Evolutionary conservation across 30 jellyfish, hydroid and myxozoan genomes (phyloP), one percentile per base, ranked within the genome.

Genomic region (Hydractinia echinata): DNA sequence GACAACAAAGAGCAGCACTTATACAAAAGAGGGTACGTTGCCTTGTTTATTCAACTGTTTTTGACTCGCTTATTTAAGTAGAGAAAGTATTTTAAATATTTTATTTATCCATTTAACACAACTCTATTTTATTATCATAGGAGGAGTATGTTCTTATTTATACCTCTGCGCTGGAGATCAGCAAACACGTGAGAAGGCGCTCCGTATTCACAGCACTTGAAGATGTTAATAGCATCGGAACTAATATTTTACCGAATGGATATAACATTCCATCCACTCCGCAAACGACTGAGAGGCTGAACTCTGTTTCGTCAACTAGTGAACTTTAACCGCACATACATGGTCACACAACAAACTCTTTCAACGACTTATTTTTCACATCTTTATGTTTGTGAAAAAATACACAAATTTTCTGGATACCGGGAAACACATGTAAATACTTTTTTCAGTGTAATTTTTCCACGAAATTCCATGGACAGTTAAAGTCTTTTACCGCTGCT

Each of bases 21-120:
- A 74, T 89, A 8, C 94, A 89, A 69, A 90, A 87, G 53, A 54
- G 73, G 92, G 95, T 90, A 30, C 56, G 95, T 13, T 10, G 13
- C 44, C 11, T 79, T 79, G 15, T 58, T 58, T 13, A 58, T 11
- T 13, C 74, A 44, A 64, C 39, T 64, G 69, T 58, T 58, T 58
- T 1, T 16, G 69, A 58, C 69, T 11, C 19, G 18, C 19, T 58
- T 11, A 58, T 0, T 58, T 11, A 58, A 58, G 69, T 58, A 58
- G 69, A 7, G 39, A 64, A 7, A 6, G 1, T 64, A 64, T 64
- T 51, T n/a, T 13, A 64, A 10, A 18, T 71, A n/a, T 7, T 4
- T n/a, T 20, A 20, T 13, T 15, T 10, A 13, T 4, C 4, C 61
- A 20, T 71, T 71, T 71, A 13, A 15, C 11, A 21, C 51, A 0